Conservation (phyloP, 2,113 vertebrate genomes). For the Callocephalon fimbriatum region DNA sequence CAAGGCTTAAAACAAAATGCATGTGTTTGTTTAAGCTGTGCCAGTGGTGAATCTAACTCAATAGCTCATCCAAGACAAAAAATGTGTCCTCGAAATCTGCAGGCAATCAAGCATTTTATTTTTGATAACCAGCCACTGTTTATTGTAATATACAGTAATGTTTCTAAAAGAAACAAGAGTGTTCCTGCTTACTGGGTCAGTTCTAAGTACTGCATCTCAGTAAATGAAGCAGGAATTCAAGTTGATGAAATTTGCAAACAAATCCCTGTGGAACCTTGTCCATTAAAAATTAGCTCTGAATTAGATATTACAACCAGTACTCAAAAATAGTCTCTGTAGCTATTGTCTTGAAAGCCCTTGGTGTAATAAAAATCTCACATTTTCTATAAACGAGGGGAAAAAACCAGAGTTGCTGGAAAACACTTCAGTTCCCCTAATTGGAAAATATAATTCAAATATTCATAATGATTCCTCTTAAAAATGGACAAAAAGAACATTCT, state of each 20-base stretch:
- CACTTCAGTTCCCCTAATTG: constrained; percentile 72
- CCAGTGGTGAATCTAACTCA: background rate
- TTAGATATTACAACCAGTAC: constrained; percentile 59
- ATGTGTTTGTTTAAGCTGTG: constrained; percentile 41
- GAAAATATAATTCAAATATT: constrained; percentile 76
- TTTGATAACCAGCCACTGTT: constrained; percentile 49
- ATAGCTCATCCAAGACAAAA: constrained; percentile 24
- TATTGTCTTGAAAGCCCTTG: constrained; percentile 66
- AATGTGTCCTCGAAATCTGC: constrained; percentile 1
- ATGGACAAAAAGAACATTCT: constrained; percentile 39
- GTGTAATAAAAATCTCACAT: constrained; percentile 68
- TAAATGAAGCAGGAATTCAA: constrained; percentile 57
- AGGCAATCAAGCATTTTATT: constrained; percentile 53
- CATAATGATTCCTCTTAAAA: constrained; percentile 66
- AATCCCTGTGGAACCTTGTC: constrained; percentile 47
- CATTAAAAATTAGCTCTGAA: constrained; percentile 72
- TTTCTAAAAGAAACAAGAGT: constrained; percentile 47
- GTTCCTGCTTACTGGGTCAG: constrained; percentile 28
- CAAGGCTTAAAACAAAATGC: constrained; percentile 19
- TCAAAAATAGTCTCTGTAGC: constrained; percentile 33
- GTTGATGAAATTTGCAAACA: constrained; percentile 66
- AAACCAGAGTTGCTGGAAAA: constrained; percentile 38
- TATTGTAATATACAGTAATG: constrained; percentile 16
- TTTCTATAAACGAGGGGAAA: constrained; percentile 35
- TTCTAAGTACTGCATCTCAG: constrained; percentile 61